A percentile compares a stretch with the other conserved stretches of the same genome.
Evolutionary conservation across 1,140 invertebrate species (phyloP).

Genomic region (Trichonephila inaurata): DNA sequence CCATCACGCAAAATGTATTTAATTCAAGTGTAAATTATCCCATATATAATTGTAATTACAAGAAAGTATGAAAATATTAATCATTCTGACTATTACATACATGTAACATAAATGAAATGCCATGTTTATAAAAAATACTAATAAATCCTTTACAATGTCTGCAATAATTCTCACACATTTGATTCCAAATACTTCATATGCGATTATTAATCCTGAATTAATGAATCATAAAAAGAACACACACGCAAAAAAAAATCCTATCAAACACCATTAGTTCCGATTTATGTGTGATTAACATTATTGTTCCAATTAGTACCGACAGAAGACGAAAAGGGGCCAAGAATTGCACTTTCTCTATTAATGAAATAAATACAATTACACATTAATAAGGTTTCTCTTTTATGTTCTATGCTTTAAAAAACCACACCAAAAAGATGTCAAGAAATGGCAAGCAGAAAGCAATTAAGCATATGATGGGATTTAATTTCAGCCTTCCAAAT

Average conservation of each 20-base stretch:
- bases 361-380: conserved; percentile 39
- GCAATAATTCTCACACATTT: background rate
- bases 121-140: no score
- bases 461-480: conserved; percentile 18
- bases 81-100: no score
- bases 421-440: background rate
- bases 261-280: conserved; percentile 30
- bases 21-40: no score
- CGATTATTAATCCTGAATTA: background rate
- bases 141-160: no score
- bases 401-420: background rate
- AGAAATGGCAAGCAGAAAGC: background rate
- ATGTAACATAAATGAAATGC: no score
- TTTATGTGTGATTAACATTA: conserved; percentile 31
- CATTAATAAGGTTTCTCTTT: background rate
- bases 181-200: background rate
- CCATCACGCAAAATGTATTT: no score
- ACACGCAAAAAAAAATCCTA: background rate
- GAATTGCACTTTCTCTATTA: background rate
- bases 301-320: conserved; percentile 4
- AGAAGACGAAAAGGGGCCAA: background rate
- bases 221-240: background rate
- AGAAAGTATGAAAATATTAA: no score
- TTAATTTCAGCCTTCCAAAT: conserved; percentile 32
- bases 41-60: no score